A percentile compares a stretch with the other conserved stretches of the same genome.
Conservation (phyloP, 2,888 invertebrate species). For the Nebria salina region DNA sequence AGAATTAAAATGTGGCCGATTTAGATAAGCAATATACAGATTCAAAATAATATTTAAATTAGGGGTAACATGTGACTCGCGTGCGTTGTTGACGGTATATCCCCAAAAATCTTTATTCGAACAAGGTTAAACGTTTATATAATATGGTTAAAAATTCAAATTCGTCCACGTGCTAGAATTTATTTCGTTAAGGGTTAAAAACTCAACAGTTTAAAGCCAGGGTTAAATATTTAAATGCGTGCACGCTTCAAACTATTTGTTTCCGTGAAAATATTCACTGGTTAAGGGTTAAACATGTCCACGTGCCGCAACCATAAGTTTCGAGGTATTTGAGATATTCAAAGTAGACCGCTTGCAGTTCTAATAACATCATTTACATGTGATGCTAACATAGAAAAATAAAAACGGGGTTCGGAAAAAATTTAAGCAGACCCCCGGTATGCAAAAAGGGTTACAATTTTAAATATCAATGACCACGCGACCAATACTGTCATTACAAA, state of each 20-base stretch:
- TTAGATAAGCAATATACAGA: too few species aligned
- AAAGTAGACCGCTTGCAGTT: neutral
- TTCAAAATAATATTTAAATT: too few species aligned
- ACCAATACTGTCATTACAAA: neutral
- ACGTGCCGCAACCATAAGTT: conserved; percentile 21
- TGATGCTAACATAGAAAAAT: neutral
- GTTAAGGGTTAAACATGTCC: conserved; percentile 18
- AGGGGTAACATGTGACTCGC: neutral
- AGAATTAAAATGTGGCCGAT: too few species aligned
- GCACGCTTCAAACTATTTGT: neutral
- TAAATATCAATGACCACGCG: conserved; percentile 1
- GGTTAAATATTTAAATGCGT: conserved; percentile 14
- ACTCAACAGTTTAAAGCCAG: neutral
- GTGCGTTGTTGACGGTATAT: neutral
- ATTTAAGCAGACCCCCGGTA: neutral
- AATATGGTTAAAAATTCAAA: neutral
- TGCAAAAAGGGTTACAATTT: neutral
- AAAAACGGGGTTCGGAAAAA: neutral
- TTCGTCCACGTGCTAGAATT: neutral
- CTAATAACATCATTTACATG: neutral
- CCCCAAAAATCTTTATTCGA: neutral
- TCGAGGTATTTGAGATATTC: neutral
- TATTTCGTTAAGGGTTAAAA: neutral
- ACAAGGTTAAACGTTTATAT: neutral
- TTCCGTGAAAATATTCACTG: neutral